Base-by-base conservation (phyloP, 2,113 vertebrate species). In the Coryphaenoides rupestris region DNA sequence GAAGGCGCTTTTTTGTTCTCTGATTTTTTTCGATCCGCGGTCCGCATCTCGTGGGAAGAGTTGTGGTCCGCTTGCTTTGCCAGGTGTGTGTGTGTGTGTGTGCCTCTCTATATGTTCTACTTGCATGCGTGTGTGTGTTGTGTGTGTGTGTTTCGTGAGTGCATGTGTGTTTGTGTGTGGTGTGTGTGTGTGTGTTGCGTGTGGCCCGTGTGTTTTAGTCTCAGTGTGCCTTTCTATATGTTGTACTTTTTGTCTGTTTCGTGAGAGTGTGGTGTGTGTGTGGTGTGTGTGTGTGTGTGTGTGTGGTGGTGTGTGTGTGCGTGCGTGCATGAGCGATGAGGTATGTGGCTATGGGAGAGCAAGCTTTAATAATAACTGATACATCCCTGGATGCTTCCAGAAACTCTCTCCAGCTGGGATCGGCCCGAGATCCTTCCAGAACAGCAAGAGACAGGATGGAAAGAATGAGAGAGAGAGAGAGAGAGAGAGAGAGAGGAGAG, bases 341-440 rank as follows among this genome's bases (percentile, higher is more conserved):
- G 85, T 84, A 86, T 81, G 84, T 79, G 80, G 77, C 77, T 81
- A 80, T 70, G 22, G 49, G 69, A 74, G 69, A 82, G 73, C 65
- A 71, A n/a, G 61, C 72, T 82, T 84, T 81, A 78, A 82, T 84
- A 85, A 83, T 84, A 83, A 82, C 72, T 72, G 74, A 82, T 81
- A 79, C 80, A 83, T 86, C 78, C 78, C 74, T 78, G 76, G 68
- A 73, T 78, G 73, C 74, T 73, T 80, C 74, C 67, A 75, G 76
- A 84, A n/a, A 70, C 60, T 47, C 1, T 58, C 70, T 84, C 73
- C 81, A 86, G 79, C 79, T 86, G 82, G 82, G 81, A 86, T 73
- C 62, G n/a, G 77, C 73, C 75, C 78, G 76, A 55, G 64, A 75
- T 75, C 79, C 68, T 73, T 85, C 73, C 76, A 71, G 70, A 84